These are phyloP conservation scores for Schizaphis graminum DNA, from an alignment of 2,888 invertebrate species.

Conservation along the genomic window DNA sequence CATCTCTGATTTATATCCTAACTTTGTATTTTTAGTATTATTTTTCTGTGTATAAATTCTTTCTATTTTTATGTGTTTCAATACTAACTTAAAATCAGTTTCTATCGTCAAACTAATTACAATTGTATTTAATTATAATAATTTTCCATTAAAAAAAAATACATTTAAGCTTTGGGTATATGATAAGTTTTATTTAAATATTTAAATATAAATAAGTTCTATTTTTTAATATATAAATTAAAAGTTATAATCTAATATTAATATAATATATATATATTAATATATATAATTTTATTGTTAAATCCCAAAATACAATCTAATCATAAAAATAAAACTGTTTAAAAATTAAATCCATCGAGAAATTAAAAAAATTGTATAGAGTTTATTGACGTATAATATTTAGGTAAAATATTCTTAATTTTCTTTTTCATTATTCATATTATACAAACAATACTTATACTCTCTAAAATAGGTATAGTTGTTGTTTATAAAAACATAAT, in stretches of 20 bases:
- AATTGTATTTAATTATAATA: neutral
- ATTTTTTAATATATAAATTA: neutral
- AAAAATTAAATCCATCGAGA: neutral
- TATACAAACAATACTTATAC: neutral
- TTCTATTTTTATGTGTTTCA: neutral
- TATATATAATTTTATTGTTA: neutral
- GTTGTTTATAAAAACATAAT: neutral
- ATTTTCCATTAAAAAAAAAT: neutral
- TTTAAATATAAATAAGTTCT: neutral
- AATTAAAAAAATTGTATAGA: neutral
- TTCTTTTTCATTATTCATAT: neutral
- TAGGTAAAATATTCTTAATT: too few species aligned
- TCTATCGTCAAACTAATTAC: neutral
- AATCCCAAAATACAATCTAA: neutral
- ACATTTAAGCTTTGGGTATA: neutral
- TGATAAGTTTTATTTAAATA: neutral
- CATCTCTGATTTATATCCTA: neutral
- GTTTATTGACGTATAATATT: neutral
- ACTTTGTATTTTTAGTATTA: neutral
- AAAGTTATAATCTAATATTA: neutral
- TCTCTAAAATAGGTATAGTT: neutral
- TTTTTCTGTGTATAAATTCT: neutral
- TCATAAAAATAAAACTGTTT: neutral
- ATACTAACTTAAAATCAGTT: neutral
- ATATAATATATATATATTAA: too few species aligned